A percentile compares a stretch with the other conserved stretches of the same genome.
phyloP scores from a whole-genome alignment of 2,113 vertebrate genomes.

The Climacteris rufus region DNA sequence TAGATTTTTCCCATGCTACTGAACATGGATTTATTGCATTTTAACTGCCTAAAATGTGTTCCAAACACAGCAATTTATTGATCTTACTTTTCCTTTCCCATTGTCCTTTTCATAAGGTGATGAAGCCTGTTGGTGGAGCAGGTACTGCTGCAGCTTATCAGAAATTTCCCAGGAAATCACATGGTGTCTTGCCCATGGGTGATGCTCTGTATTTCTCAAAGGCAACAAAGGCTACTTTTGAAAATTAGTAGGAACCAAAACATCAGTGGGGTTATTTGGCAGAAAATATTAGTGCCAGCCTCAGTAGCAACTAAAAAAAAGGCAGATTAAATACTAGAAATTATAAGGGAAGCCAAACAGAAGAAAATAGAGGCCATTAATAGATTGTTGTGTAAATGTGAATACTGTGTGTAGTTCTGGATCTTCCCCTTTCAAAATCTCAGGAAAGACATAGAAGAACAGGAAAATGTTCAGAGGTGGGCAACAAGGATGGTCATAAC shows the following conservation, averaged over 20 bases:
- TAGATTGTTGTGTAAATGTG: not conserved
- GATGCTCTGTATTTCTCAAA: not conserved
- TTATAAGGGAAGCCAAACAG: not conserved
- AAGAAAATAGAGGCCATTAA: not conserved
- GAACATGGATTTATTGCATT: slow-evolving; percentile 17
- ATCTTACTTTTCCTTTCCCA: not conserved
- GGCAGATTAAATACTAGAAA: not conserved
- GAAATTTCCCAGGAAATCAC: not conserved
- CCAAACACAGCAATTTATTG: not conserved
- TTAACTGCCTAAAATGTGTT: not conserved
- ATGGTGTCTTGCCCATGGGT: not conserved
- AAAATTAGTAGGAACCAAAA: not conserved
- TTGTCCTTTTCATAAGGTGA: not conserved
- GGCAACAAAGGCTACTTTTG: not conserved
- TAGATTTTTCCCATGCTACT: not conserved
- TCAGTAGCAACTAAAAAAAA: not conserved
- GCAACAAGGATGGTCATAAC: not conserved
- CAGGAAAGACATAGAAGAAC: not conserved
- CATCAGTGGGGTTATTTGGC: not conserved
- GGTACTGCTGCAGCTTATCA: not conserved
- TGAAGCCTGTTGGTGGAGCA: not conserved
- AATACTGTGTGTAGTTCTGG: not conserved
- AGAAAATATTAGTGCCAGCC: not conserved
- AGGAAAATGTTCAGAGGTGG: not conserved
- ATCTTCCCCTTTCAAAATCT: not conserved